A percentile compares a stretch with the other conserved stretches of the same genome.
Conservation (phyloP, 2,888 invertebrate species). For the Pristionchus mayeri region DNA sequence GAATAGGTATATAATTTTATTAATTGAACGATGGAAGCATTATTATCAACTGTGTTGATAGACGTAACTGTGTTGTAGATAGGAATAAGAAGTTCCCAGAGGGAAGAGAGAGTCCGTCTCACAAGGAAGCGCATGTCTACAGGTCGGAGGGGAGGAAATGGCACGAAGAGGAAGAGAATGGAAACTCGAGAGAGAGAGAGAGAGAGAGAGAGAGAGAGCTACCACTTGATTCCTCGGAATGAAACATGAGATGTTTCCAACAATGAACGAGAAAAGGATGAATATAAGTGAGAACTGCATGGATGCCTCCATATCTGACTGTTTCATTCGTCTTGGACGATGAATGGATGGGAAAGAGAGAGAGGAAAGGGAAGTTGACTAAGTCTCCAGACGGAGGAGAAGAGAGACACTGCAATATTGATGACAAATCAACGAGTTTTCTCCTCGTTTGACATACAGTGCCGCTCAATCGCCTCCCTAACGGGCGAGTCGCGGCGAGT, state of each 20-base stretch:
- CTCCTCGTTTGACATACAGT: too few relatives aligned
- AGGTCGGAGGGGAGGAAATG: not conserved
- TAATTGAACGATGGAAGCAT: not conserved
- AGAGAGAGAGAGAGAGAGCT: too few relatives aligned
- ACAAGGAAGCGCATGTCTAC: slow-evolving; percentile 36
- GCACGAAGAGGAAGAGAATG: too few relatives aligned
- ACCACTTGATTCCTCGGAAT: too few relatives aligned
- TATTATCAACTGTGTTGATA: slow-evolving; percentile 38
- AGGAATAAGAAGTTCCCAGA: not conserved
- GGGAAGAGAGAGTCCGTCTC: not conserved
- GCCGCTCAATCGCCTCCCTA: too few relatives aligned
- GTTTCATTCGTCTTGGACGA: not conserved
- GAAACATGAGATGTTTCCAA: not conserved
- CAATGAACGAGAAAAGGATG: too few relatives aligned
- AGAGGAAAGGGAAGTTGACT: not conserved
- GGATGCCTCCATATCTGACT: too few relatives aligned
- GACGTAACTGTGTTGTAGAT: not conserved
- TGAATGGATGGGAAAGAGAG: not conserved
- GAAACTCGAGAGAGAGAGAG: too few relatives aligned
- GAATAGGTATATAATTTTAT: not conserved
- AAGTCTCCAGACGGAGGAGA: not conserved
- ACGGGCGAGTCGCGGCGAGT: too few relatives aligned
- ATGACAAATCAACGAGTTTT: too few relatives aligned
- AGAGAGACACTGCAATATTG: too few relatives aligned
- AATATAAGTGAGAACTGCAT: too few relatives aligned